Conservation (phyloP, 2,113 vertebrate species). For the Salvator merianae region DNA sequence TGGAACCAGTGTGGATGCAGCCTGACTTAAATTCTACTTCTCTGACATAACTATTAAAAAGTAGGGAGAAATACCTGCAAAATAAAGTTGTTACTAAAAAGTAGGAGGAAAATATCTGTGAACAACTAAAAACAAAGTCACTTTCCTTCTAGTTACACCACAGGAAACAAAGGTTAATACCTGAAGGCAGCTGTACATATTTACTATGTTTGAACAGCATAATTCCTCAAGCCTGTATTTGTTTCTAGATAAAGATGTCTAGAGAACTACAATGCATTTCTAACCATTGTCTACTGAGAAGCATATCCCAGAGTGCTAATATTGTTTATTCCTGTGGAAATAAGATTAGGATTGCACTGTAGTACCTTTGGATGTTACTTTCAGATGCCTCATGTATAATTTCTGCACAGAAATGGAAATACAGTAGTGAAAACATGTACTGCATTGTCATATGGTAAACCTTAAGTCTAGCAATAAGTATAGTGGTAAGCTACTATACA, state of each 20-base stretch:
- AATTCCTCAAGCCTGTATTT: background rate
- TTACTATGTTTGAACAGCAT: background rate
- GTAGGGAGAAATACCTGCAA: too few species aligned
- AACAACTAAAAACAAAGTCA: background rate
- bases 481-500: background rate
- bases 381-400: background rate
- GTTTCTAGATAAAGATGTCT: background rate
- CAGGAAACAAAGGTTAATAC: background rate
- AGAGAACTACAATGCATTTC: too few species aligned
- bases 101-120: background rate
- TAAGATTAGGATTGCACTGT: too few species aligned
- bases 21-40: background rate
- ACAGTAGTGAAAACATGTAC: background rate
- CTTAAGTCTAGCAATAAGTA: background rate
- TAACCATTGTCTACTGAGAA: too few species aligned
- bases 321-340: too few species aligned
- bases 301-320: too few species aligned
- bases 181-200: background rate
- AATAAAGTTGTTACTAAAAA: background rate
- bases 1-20: too few species aligned
- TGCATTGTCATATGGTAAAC: background rate
- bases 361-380: background rate
- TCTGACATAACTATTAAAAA: background rate
- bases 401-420: background rate
- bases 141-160: background rate